These are phyloP conservation scores for Datnioides undecimradiatus DNA, from an alignment of 2,113 vertebrate species.

Conservation along the genomic window DNA sequence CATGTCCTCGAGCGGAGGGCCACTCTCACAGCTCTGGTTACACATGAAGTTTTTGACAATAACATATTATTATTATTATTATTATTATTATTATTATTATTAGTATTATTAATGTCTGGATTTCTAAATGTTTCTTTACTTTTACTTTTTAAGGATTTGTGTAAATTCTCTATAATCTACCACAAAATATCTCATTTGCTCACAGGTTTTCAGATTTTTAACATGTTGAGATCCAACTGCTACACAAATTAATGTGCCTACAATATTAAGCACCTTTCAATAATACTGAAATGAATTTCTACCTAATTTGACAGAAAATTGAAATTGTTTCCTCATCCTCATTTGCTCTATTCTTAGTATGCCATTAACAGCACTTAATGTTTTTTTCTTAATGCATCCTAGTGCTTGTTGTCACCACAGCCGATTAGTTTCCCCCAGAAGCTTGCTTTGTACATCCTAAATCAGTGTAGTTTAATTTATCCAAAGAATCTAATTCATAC, in stretches of 20 bases:
- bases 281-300: too few relatives aligned
- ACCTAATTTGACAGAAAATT: background rate
- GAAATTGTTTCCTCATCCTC: background rate
- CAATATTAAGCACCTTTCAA: too few relatives aligned
- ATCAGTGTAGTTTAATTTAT: slow-evolving; percentile 10
- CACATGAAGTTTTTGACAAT: background rate
- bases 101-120: too few relatives aligned
- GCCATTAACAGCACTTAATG: background rate
- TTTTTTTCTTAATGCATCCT: background rate
- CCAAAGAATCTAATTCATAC: background rate
- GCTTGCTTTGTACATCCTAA: background rate
- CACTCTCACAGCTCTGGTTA: background rate
- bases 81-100: too few relatives aligned
- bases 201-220: background rate
- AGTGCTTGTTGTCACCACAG: background rate
- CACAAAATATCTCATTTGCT: background rate
- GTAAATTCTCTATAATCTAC: background rate
- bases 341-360: background rate
- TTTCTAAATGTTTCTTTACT: background rate
- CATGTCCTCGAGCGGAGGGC: slow-evolving; percentile 3
- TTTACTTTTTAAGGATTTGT: background rate
- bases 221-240: too few relatives aligned
- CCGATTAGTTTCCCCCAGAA: background rate
- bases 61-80: background rate
- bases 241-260: too few relatives aligned